Evolutionary conservation across 2,113 vertebrate genomes (phyloP), one percentile per base, ranked within the genome.

Genomic region (Dolichotis patagonum): DNA sequence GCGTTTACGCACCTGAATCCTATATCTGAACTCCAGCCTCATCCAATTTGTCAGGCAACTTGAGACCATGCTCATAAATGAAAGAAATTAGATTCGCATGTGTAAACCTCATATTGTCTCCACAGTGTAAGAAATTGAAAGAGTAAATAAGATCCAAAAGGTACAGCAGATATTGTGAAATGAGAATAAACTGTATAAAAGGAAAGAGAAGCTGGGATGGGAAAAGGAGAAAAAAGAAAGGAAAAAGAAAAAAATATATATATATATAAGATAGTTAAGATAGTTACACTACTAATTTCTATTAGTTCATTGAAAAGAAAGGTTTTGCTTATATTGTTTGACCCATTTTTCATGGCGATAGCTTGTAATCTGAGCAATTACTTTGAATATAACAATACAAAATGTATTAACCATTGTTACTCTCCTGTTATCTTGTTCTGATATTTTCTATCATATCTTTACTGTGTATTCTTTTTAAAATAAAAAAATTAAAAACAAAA

Each of bases 21-120:
- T 97, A 93, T 96, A 97, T 96, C 97, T 97, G 94, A 97, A 88
- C 54, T 89, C 52, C 94, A 97, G 88, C 92, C 94, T 96, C 88
- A 95, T 60, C 26, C 85, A 97, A 96, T 97, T 96, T 95, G 96
- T 96, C 90, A 69, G 38, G 67, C 35, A 69, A 69, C 67, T 69
- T 69, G 35, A 69, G 65, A 19, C 65, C 16, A 38, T 14, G 9
- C 35, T 69, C 8, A 20, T 38, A 38, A 69, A 35, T 69, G 67
- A 69, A 69, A 69, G n/a, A 69, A n/a, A 20, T 69, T n/a, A 69
- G 67, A 38, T 19, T n/a, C 35, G 17, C 35, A 69, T 38, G 35
- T 69, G 67, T 38, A 20, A n/a, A 38, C 67, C 17, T 9, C 35
- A 69, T 20, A 69, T n/a, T 69, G 67, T n/a, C 67, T 69, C 67